These are phyloP conservation scores for Chrysopilus asiliformis DNA, from an alignment of 2,888 invertebrate genomes.

Conservation along the genomic window DNA sequence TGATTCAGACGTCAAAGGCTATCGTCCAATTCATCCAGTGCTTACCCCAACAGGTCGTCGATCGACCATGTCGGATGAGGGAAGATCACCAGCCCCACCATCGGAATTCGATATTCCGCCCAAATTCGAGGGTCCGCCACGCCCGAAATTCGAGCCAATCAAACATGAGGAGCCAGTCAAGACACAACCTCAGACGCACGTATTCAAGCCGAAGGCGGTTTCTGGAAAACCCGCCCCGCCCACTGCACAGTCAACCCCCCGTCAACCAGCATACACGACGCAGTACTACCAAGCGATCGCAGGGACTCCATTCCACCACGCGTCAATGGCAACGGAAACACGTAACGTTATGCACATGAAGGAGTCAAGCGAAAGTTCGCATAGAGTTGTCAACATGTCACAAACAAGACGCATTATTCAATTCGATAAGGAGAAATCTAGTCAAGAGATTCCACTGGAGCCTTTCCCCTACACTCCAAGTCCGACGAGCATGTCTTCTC, in stretches of 20 bases:
- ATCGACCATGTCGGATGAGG: slow-evolving; percentile 35
- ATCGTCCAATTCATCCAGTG: slow-evolving; percentile 44
- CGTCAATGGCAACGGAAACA: slow-evolving; percentile 49
- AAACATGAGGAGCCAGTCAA: slow-evolving; percentile 33
- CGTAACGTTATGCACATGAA: slow-evolving; percentile 57
- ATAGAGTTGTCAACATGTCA: slow-evolving; percentile 51
- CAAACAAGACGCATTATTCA: slow-evolving; percentile 56
- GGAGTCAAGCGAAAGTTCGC: slow-evolving; percentile 51
- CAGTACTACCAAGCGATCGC: slow-evolving; percentile 44
- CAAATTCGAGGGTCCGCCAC: slow-evolving; percentile 32
- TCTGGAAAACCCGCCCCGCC: slow-evolving; percentile 32
- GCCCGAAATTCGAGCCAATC: slow-evolving; percentile 47
- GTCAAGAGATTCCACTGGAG: slow-evolving; percentile 25
- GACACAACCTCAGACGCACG: slow-evolving; percentile 24
- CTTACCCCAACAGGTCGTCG: slow-evolving; percentile 40
- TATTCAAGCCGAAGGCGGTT: slow-evolving; percentile 42
- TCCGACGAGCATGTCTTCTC: slow-evolving; percentile 29
- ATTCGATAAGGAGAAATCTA: slow-evolving; percentile 41
- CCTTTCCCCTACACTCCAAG: slow-evolving; percentile 38
- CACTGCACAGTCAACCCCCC: slow-evolving; percentile 43
- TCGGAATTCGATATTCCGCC: slow-evolving; percentile 43
- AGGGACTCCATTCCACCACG: slow-evolving; percentile 44
- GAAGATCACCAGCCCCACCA: slow-evolving; percentile 43
- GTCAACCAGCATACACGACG: slow-evolving; percentile 39
- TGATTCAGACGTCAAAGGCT: slow-evolving; percentile 40